Base-by-base conservation (phyloP, 2,888 invertebrate species). In the Drosophila borborema region DNA sequence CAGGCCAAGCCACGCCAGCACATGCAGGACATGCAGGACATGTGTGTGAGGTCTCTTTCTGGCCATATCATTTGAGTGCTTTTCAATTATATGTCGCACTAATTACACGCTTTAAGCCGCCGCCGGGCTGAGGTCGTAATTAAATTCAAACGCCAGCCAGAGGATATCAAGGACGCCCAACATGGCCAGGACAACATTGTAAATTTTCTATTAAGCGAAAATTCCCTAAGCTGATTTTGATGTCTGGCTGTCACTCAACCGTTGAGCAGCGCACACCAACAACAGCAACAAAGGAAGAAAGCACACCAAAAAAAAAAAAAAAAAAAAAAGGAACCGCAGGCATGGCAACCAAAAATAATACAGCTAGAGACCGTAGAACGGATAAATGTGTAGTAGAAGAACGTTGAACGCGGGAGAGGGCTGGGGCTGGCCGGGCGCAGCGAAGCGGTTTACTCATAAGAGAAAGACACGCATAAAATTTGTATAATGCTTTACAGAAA, bases 141-240 rank as follows among this genome's bases (percentile, higher is more conserved):
- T 83, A 86, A 83, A 86, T 83, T 83, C 75, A 83, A 86, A 62
- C 80, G 72, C 41, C 72, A 72, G 80, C 70, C 64, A 51, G 58
- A 76, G 71, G 73, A 69, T 58, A 65, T 63, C 43, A 51, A 60
- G 61, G 49, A 53, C 63, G 58, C 23, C 23, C 58, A 16, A 46
- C 64, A 59, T 45, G 36, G 65, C 53, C 64, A 75, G 68, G 73
- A 82, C 74, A 80, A 80, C 80, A 82, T 86, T 86, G 81, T 80
- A 82, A 83, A 83, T 83, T 83, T 51, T 83, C 80, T 86, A 83
- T 86, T 80, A 80, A 82, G 75, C 82, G 82, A 72, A 77, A 83
- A 86, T 82, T 82, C 86, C 86, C 82, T 83, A 86, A 83, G 82
- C 82, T 83, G 86, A 86, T 83, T 83, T 83, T 86, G 86, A 83